Evolutionary conservation across 2,113 vertebrate species (phyloP), one percentile per base, ranked within the genome.

Genomic region (Lates calcarifer): DNA sequence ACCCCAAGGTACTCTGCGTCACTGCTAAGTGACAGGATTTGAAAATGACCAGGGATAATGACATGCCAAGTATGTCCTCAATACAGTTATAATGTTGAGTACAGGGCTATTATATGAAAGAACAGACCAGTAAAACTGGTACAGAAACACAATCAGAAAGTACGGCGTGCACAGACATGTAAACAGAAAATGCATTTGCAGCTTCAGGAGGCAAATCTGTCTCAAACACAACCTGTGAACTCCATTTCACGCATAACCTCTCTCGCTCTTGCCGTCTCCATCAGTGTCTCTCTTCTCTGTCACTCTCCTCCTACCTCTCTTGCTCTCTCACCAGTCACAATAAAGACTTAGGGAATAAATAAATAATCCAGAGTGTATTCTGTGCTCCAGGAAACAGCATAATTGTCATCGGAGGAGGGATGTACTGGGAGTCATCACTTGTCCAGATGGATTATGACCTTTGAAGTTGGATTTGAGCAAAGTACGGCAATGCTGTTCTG

Each of bases 381-480:
- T 70, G 70, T 86, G 84, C 87, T 90, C 68, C 79, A 85, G 84
- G 81, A 90, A 83, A 83, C 82, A 57, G 74, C 51, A 81, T 86
- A 91, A 90, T 84, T 90, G 85, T 90, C 84, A 81, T 78, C 35
- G 18, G 75, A 82, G 77, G 55, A 85, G 28, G 49, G 71, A 87
- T 31, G 69, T 72, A 69, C 13, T 63, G 74, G 45, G 68, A 89
- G 83, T 86, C 90, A 87, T 93, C 85, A 89, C 85, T 89, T 91
- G 90, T 93, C 90, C 85, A 56, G 67, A 68, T 72, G 79, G 92
- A 93, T 94, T 93, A 90, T 87, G 69, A 89, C 79, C 87, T 94
- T 92, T 94, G 89, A 95, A 93, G 90, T 89, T 85, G 88, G 90
- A 90, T 93, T 94, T 90, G 68, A 89, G 86, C 74, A 77, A 83